phyloP scores from a whole-genome alignment of 2,888 invertebrate species.

The Callyntrura guangdongensis region DNA sequence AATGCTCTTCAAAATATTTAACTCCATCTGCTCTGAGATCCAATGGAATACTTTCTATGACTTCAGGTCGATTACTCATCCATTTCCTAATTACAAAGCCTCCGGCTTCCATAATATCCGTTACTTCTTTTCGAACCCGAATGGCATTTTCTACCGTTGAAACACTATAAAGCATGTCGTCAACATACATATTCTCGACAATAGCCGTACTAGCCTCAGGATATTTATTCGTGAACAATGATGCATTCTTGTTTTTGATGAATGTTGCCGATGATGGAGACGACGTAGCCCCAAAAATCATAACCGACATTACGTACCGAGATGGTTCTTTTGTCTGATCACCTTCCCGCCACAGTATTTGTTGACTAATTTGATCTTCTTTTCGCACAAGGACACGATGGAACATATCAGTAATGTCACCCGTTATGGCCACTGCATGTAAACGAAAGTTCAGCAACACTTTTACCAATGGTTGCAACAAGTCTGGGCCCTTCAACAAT shows the following conservation, averaged over 20 bases:
- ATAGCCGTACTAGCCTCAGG: slow-evolving; percentile 55
- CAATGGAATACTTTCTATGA: slow-evolving; percentile 15
- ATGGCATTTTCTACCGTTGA: neutral
- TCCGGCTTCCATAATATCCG: neutral
- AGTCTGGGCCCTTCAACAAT: slow-evolving; percentile 49
- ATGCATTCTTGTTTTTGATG: slow-evolving; percentile 14
- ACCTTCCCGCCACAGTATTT: slow-evolving; percentile 59
- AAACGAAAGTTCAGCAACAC: slow-evolving; percentile 51
- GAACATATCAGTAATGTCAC: slow-evolving; percentile 77
- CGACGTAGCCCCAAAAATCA: slow-evolving; percentile 72
- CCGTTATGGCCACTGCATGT: slow-evolving; percentile 35
- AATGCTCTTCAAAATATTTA: neutral
- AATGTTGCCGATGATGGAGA: slow-evolving; percentile 75
- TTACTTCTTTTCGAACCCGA: neutral
- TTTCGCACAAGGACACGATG: slow-evolving; percentile 34
- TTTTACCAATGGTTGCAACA: slow-evolving; percentile 16
- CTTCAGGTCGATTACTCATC: neutral
- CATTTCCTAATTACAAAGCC: neutral
- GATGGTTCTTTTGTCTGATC: too few relatives aligned
- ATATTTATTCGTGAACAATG: slow-evolving; percentile 23
- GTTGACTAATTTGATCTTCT: slow-evolving; percentile 50
- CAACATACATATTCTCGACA: slow-evolving; percentile 42
- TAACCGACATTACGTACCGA: slow-evolving; percentile 16
- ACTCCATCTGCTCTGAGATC: neutral
- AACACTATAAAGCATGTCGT: slow-evolving; percentile 61